Conservation (phyloP, 2,888 invertebrate genomes). For the Microplitis deprimator region DNA sequence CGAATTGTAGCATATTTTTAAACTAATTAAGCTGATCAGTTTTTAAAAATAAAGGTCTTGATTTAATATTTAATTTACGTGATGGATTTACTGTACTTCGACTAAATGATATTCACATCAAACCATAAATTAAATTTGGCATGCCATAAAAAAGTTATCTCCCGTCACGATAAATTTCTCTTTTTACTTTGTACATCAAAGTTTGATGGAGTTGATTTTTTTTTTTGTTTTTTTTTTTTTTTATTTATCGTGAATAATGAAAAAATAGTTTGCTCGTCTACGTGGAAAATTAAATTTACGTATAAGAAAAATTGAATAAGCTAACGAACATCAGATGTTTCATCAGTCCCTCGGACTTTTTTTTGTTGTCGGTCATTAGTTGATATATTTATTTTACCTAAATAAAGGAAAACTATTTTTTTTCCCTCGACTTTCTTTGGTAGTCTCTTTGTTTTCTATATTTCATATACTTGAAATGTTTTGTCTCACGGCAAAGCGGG, state of each 20-base stretch:
- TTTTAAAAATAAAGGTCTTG: neutral
- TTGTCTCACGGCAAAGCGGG: neutral
- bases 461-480: neutral
- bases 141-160: neutral
- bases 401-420: neutral
- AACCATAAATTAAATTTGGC: neutral
- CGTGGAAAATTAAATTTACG: slow-evolving; percentile 15
- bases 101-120: neutral
- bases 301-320: slow-evolving; percentile 12
- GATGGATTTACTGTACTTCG: neutral
- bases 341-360: neutral
- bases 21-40: neutral
- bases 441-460: neutral
- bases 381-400: neutral
- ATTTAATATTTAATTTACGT: neutral
- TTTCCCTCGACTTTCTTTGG: neutral
- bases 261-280: slow-evolving; percentile 6
- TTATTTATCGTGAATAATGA: neutral
- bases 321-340: neutral
- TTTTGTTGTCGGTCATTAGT: neutral
- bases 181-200: neutral
- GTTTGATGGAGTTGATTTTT: neutral
- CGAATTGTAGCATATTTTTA: neutral
- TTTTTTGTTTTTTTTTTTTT: slow-evolving; percentile 11
- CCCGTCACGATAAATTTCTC: neutral